Percentiles rank a stretch among this genome's conserved stretches.
Conservation (phyloP, 2,888 invertebrate genomes). For the Eupithecia centaureata region DNA sequence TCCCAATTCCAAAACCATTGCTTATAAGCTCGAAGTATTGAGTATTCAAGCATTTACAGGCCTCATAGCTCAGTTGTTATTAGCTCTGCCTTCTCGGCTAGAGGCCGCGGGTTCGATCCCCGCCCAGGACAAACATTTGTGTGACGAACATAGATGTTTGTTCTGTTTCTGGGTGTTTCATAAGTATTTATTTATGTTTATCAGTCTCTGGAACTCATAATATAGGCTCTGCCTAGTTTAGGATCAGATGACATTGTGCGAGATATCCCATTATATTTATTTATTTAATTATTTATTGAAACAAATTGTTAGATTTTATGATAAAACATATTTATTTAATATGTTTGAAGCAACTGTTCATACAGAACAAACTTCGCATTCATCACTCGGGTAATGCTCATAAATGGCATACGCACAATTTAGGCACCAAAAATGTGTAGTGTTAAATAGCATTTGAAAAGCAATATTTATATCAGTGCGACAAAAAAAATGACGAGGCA, state of each 20-base stretch:
- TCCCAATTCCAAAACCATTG: slow-evolving; percentile 19
- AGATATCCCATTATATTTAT: neutral
- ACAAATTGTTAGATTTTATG: neutral
- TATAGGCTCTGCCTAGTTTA: neutral
- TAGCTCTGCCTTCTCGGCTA: neutral
- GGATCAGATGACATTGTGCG: neutral
- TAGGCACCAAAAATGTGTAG: slow-evolving; percentile 17
- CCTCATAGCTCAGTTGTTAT: slow-evolving; percentile 5
- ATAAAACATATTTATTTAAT: neutral
- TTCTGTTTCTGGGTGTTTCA: neutral
- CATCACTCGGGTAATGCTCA: slow-evolving; percentile 23
- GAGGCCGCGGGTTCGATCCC: neutral
- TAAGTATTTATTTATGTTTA: neutral
- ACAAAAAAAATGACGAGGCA: slow-evolving; percentile 24
- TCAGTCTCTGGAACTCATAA: neutral
- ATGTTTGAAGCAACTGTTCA: neutral
- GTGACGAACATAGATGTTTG: neutral
- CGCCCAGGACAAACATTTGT: neutral
- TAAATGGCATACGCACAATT: slow-evolving; percentile 28
- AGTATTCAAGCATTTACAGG: slow-evolving; percentile 17
- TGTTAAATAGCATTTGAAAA: too few relatives aligned
- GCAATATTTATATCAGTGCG: slow-evolving; percentile 24
- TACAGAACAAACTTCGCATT: slow-evolving; percentile 23
- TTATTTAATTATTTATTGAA: neutral
- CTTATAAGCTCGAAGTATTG: slow-evolving; percentile 23